phyloP scores from a whole-genome alignment of 2,888 invertebrate species.

The Lepidochrysops patricia region DNA sequence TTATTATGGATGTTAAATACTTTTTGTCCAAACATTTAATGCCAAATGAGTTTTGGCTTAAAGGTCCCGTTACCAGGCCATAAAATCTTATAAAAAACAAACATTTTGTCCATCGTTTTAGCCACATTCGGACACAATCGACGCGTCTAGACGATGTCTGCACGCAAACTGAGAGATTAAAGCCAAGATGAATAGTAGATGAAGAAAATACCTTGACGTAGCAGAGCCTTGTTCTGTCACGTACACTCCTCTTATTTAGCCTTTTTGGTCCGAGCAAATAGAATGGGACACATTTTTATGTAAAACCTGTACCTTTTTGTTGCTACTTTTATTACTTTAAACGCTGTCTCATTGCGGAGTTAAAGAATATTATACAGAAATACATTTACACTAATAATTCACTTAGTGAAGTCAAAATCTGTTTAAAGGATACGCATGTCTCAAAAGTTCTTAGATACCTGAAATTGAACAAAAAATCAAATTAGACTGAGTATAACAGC shows the following conservation, averaged over 20 bases:
- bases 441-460: not conserved
- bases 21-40: no score
- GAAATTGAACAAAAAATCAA: not conserved
- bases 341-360: not conserved
- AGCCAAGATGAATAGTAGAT: slow-evolving; percentile 63
- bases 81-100: not conserved
- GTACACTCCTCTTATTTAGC: slow-evolving; percentile 65
- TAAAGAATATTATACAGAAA: not conserved
- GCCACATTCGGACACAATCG: slow-evolving; percentile 44
- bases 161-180: slow-evolving; percentile 56
- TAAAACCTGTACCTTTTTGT: slow-evolving; percentile 36
- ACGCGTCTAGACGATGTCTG: slow-evolving; percentile 57
- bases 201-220: slow-evolving; percentile 59
- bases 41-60: no score
- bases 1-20: not conserved
- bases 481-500: not conserved
- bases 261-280: slow-evolving; percentile 45
- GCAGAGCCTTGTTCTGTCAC: slow-evolving; percentile 62
- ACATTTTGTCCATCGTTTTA: slow-evolving; percentile 3
- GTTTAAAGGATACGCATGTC: not conserved
- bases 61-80: no score
- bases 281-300: slow-evolving; percentile 28
- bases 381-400: no score
- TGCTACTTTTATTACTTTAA: not conserved
- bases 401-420: no score